Evolutionary conservation across 1,140 invertebrate genomes (phyloP), one percentile per base, ranked within the genome.

Genomic region (Diorhabda sublineata): DNA sequence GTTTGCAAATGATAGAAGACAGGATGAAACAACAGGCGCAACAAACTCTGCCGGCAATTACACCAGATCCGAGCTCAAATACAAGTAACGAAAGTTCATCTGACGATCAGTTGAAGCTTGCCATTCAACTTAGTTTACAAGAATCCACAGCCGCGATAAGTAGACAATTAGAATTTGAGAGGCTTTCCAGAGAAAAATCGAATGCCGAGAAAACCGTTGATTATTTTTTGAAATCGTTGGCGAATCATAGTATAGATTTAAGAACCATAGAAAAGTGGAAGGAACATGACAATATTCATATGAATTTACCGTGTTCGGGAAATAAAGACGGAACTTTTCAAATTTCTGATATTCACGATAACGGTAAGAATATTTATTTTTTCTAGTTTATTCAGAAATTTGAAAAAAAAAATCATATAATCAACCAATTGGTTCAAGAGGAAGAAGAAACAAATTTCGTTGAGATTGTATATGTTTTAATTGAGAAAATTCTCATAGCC

Each of bases 1-100:
- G 88, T 26, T 81, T 90, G n/a, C 88, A 90, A 81, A 88, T 88
- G 84, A 84, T 87, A 47, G 86, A 87, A 79, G 86, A 87, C 73
- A 79, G 83, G 71, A 80, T 84, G 72, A 83, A 83, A 71, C 80
- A 83, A 69, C 75, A 77, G 69, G 72, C 71, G 4, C 62, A 64
- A 42, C 61, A 45, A 44, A 61, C 65, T 5, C 66, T 63, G 42
- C 72, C 66, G 61, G 75, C 73, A 2, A 68, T 79, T 9, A 77
- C 77, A 43, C 71, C 76, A 58, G 79, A 81, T 72, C 78, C 78
- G 45, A 79, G 77, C 65, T 81, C 79, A 3, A 78, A 75, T 58
- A 78, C 74, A 42, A 77, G 74, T 63, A 76, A 74, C 63, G 78
- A 77, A 60, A 79, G 73, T 64, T 47, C 71, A 58, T 6, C 6